Evolutionary conservation across 2,113 vertebrate species (phyloP), one percentile per base, ranked within the genome.

Genomic region (Probosciger aterrimus): DNA sequence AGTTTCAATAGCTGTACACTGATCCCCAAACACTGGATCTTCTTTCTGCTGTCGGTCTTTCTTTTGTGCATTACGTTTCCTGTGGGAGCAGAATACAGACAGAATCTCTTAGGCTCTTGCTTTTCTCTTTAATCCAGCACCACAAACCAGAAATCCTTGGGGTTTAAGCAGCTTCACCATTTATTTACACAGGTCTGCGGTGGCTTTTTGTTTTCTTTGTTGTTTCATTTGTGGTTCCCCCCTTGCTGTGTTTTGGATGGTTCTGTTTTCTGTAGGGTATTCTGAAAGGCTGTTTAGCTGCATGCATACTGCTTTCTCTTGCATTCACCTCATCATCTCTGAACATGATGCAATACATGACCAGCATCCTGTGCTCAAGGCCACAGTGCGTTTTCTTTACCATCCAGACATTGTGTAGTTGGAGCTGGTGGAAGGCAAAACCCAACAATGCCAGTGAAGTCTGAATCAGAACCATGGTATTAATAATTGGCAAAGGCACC

Each of bases 131-230:
- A 80, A 92, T 94, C 79, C 67, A 77, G 64, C 79, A 70, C 79
- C 59, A 92, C 76, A 80, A 81, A 90, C 68, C 63, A 94, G 68
- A 77, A 94, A 92, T 65, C 82, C 68, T 73, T 14, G 3, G 71
- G 63, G n/a, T 88, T 93, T 94, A 83, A 93, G 68, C 53, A 67
- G 82, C 79, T 94, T 95, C 67, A 12, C 41, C 53, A 47, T 57
- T 94, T 94, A 69, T 93, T 95, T 92, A 82, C 44, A 57, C 30
- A 95, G 79, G 88, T 93, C 81, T 75, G 37, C 11, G 10, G 86
- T 35, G 14, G 63, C 79, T 82, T 92, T 93, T 87, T 91, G 64
- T 91, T 93, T 88, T 86, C 53, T 80, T 88, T 92, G 39, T 69
- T 95, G 67, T 87, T 93, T 90, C 55, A 39, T 85, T 59, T 74